Evolutionary conservation across 2,113 vertebrate genomes (phyloP).

Genomic region (Rhinolophus ferrumequinum): DNA sequence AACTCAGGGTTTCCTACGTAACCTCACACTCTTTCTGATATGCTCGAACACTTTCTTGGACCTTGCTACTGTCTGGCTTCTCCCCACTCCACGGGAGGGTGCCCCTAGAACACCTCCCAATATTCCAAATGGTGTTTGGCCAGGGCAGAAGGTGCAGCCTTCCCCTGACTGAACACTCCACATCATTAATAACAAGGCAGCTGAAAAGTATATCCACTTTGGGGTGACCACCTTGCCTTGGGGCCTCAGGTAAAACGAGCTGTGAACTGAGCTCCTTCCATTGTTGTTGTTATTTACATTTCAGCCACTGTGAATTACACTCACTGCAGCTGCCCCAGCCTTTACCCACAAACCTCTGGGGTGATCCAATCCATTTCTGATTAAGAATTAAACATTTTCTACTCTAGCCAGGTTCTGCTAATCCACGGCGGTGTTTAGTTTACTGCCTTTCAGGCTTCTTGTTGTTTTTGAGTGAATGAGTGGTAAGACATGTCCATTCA

Average conservation of each 20-base stretch:
- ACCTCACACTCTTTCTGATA: not conserved
- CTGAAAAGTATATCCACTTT: not conserved
- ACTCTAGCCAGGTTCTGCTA: not conserved
- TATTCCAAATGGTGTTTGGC: not conserved
- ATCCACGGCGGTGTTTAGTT: not conserved
- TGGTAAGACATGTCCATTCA: not conserved
- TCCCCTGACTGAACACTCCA: not conserved
- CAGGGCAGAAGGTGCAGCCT: not conserved
- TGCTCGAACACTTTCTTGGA: not conserved
- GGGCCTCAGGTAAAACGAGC: not conserved
- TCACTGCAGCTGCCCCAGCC: not conserved
- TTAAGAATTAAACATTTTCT: conserved; percentile 13
- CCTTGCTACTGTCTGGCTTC: not conserved
- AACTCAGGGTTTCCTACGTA: not conserved
- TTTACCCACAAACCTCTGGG: not conserved
- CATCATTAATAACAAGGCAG: not conserved
- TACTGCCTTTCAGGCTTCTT: not conserved
- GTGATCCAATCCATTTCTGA: not conserved
- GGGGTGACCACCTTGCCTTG: not conserved
- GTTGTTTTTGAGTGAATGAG: not conserved
- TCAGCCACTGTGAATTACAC: not conserved
- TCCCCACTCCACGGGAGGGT: not conserved
- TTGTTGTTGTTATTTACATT: not conserved
- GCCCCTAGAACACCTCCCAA: not conserved
- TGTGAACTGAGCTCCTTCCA: not conserved